A percentile compares a stretch with the other conserved stretches of the same genome.
phyloP scores from a whole-genome alignment of 1,140 invertebrate genomes.

The Helicoverpa armigera region DNA sequence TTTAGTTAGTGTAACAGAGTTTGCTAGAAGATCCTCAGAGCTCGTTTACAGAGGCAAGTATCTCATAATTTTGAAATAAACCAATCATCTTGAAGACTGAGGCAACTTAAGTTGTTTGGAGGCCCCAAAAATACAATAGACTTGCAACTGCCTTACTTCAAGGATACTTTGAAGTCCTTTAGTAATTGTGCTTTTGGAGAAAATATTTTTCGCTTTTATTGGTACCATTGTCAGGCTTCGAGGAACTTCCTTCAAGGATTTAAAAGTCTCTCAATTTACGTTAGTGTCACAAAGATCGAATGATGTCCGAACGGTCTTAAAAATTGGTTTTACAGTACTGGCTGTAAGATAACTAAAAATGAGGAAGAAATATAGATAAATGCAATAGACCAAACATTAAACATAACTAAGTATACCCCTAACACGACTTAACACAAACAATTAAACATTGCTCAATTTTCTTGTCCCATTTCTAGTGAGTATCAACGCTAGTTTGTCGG shows the following conservation, averaged over 20 bases:
- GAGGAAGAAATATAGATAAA: no score
- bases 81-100: conserved; percentile 38
- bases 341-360: no score
- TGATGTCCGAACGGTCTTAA: no score
- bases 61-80: conserved; percentile 43
- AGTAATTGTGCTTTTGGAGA: background rate
- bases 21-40: conserved; percentile 24
- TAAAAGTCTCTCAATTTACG: no score
- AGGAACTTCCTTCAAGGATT: no score
- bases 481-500: conserved; percentile 14
- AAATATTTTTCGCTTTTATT: background rate
- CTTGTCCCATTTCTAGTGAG: background rate
- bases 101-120: conserved; percentile 19
- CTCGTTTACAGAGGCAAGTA: conserved; percentile 28
- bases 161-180: background rate
- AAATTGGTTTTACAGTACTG: no score
- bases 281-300: no score
- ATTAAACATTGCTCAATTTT: background rate
- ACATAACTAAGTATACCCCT: no score
- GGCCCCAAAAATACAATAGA: conserved; percentile 5
- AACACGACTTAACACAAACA: no score
- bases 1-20: conserved; percentile 42
- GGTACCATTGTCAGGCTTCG: no score
- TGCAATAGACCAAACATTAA: no score
- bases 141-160: conserved; percentile 3